These are phyloP conservation scores for Incurvaria masculella DNA, from an alignment of 2,888 invertebrate species.

Conservation along the genomic window DNA sequence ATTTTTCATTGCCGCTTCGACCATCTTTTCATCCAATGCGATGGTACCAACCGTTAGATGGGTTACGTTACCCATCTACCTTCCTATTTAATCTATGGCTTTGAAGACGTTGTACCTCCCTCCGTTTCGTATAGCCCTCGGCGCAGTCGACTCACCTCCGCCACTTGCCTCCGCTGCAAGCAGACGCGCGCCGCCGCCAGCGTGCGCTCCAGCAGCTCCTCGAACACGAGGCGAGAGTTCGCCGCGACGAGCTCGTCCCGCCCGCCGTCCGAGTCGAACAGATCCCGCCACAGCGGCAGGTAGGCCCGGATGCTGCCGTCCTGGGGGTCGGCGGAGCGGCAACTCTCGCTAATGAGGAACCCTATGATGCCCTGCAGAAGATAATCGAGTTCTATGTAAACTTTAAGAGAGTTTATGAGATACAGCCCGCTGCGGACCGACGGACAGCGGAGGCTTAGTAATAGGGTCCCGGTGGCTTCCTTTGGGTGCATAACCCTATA, in stretches of 20 bases:
- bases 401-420: not conserved
- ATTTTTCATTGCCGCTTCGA: no score
- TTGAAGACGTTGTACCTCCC: no score
- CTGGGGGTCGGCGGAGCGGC: conserved; percentile 9
- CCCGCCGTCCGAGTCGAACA: conserved; percentile 19
- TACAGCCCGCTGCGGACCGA: not conserved
- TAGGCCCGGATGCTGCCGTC: conserved; percentile 15
- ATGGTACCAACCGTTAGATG: no score
- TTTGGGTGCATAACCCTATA: not conserved
- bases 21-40: no score
- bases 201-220: conserved; percentile 17
- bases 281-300: conserved; percentile 23
- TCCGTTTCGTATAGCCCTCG: no score
- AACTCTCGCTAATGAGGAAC: conserved; percentile 21
- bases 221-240: conserved; percentile 16
- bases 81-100: no score
- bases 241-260: conserved; percentile 15
- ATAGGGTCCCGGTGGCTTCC: no score
- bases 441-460: no score
- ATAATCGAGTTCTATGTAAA: not conserved
- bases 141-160: not conserved
- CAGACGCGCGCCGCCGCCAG: conserved; percentile 13
- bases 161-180: conserved; percentile 5
- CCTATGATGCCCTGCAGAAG: conserved; percentile 21
- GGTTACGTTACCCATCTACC: no score